Conservation (phyloP, 1,140 invertebrate genomes). For the Hyposmocoma kahamanoa region DNA sequence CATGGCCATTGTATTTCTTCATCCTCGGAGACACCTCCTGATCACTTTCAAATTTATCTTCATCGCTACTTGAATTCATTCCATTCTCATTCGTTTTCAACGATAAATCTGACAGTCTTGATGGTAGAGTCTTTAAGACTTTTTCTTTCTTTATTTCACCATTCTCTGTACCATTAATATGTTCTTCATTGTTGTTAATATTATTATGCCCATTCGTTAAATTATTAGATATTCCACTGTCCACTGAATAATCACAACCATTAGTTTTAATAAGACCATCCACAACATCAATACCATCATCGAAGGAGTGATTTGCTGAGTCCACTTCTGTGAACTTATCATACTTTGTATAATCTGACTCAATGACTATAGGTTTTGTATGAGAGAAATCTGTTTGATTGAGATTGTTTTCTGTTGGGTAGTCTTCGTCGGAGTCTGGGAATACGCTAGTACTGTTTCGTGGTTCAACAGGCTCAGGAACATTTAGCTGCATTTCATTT, state of each 20-base stretch:
- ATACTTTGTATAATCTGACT: slow-evolving; percentile 49
- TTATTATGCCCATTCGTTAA: slow-evolving; percentile 21
- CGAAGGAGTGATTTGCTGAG: slow-evolving; percentile 61
- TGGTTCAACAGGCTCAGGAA: slow-evolving; percentile 52
- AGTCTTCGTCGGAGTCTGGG: slow-evolving; percentile 55
- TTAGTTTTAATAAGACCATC: slow-evolving; percentile 42
- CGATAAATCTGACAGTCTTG: slow-evolving; percentile 50
- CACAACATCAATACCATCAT: slow-evolving; percentile 55
- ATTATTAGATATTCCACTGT: slow-evolving; percentile 61
- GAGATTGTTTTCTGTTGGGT: slow-evolving; percentile 60
- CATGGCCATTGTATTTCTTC: slow-evolving; percentile 25
- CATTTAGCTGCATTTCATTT: slow-evolving; percentile 54
- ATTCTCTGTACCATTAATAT: slow-evolving; percentile 15
- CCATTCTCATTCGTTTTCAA: slow-evolving; percentile 47
- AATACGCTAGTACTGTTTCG: slow-evolving; percentile 38
- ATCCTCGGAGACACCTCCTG: slow-evolving; percentile 36
- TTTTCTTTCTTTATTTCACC: slow-evolving; percentile 19
- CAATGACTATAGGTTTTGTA: slow-evolving; percentile 61
- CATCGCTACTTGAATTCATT: slow-evolving; percentile 44
- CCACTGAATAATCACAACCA: slow-evolving; percentile 46
- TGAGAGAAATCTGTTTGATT: slow-evolving; percentile 65
- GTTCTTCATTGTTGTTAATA: background rate
- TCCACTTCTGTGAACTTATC: slow-evolving; percentile 45
- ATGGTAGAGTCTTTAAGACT: slow-evolving; percentile 29
- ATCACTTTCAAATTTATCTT: slow-evolving; percentile 54